A percentile compares a stretch with the other conserved stretches of the same genome.
Conservation (phyloP, 1,140 invertebrate species). For the Drosophila malerkotliana region DNA sequence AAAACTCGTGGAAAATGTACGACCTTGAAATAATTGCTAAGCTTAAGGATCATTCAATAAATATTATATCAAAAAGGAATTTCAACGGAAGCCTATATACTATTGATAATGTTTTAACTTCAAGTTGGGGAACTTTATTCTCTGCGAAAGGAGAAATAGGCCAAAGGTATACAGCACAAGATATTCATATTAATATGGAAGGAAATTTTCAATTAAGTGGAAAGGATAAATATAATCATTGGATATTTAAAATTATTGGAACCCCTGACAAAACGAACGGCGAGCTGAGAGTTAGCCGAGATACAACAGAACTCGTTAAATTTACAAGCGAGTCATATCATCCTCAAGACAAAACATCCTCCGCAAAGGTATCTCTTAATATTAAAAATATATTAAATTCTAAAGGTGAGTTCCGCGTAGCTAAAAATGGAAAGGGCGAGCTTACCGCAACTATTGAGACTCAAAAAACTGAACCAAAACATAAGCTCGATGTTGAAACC, state of each 20-base stretch:
- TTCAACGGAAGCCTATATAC: slow-evolving; percentile 56
- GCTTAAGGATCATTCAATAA: slow-evolving; percentile 66
- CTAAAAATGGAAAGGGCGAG: slow-evolving; percentile 86
- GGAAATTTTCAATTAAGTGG: slow-evolving; percentile 52
- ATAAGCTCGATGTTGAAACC: slow-evolving; percentile 86
- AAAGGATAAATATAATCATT: slow-evolving; percentile 65
- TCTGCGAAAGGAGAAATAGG: slow-evolving; percentile 69
- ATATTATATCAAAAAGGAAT: slow-evolving; percentile 57
- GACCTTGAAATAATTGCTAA: slow-evolving; percentile 63
- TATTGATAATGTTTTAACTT: slow-evolving; percentile 60
- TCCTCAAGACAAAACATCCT: slow-evolving; percentile 73
- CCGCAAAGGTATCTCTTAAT: slow-evolving; percentile 85
- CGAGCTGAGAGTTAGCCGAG: slow-evolving; percentile 51
- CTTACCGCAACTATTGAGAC: slow-evolving; percentile 85
- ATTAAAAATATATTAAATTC: slow-evolving; percentile 85
- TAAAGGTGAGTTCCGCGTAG: slow-evolving; percentile 85
- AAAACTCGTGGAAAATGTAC: slow-evolving; percentile 74
- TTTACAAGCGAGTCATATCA: slow-evolving; percentile 63
- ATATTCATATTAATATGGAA: slow-evolving; percentile 65
- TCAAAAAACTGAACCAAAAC: slow-evolving; percentile 85
- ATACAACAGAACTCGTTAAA: slow-evolving; percentile 59
- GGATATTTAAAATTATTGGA: slow-evolving; percentile 65
- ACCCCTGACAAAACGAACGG: slow-evolving; percentile 67
- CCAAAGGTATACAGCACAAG: slow-evolving; percentile 60
- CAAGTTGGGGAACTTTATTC: slow-evolving; percentile 70